Percentiles rank a stretch among this genome's conserved stretches.
Evolutionary conservation across 2,888 invertebrate species (phyloP).

Genomic region (Teleogryllus oceanicus): DNA sequence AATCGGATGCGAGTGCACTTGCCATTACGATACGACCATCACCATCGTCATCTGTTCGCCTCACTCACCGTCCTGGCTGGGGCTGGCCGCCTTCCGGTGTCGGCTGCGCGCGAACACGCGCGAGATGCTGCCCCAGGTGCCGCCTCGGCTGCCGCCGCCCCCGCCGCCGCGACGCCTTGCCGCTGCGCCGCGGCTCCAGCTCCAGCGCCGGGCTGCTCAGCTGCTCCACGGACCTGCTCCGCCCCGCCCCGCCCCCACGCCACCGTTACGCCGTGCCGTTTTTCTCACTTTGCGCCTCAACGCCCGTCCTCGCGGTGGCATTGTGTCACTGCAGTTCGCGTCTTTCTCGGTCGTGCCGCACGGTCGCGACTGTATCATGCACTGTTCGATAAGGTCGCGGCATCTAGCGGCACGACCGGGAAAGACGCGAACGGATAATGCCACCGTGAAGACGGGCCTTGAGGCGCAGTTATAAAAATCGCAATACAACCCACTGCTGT

Average conservation of each 20-base stretch:
- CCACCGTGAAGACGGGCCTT: too few species aligned
- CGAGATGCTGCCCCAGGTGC: constrained; percentile 88
- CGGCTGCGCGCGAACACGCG: constrained; percentile 81
- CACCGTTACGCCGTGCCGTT: constrained; percentile 64
- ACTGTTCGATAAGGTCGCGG: too few species aligned
- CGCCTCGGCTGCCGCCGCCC: constrained; percentile 60
- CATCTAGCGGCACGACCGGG: too few species aligned
- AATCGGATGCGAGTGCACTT: too few species aligned
- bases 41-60: too few species aligned
- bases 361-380: too few species aligned
- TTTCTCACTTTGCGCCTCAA: too few species aligned
- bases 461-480: too few species aligned
- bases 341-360: too few species aligned
- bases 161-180: constrained; percentile 45
- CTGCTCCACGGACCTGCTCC: constrained; percentile 71
- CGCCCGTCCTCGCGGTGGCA: constrained; percentile 59
- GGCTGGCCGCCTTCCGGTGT: constrained; percentile 72
- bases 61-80: constrained; percentile 62
- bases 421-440: too few species aligned
- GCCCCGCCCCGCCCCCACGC: constrained; percentile 53
- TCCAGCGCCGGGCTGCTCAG: constrained; percentile 62
- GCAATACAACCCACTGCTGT: too few species aligned
- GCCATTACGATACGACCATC: too few species aligned
- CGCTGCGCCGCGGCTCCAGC: constrained; percentile 41
- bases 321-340: constrained; percentile 42